These are phyloP conservation scores for Caradrina clavipalpis DNA, from an alignment of 2,888 invertebrate species.

Conservation along the genomic window DNA sequence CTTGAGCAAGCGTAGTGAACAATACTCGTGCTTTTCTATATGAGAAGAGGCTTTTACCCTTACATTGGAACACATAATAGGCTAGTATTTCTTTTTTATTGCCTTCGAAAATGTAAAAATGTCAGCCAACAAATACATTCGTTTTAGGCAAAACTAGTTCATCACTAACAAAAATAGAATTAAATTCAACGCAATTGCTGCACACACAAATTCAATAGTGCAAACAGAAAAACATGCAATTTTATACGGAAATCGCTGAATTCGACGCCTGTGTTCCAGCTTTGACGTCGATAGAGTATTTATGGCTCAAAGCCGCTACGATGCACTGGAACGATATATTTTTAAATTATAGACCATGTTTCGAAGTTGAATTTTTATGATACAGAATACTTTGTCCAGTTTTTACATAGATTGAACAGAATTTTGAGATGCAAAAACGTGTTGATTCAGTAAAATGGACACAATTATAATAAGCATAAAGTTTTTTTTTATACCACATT, in stretches of 20 bases:
- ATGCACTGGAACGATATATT: slow-evolving; percentile 41
- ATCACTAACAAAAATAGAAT: slow-evolving; percentile 30
- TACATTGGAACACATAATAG: too few relatives aligned
- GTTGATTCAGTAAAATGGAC: too few relatives aligned
- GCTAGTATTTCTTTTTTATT: too few relatives aligned
- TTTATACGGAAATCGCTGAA: slow-evolving; percentile 52
- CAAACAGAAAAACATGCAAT: slow-evolving; percentile 56
- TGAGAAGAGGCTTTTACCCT: too few relatives aligned
- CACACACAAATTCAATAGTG: slow-evolving; percentile 31
- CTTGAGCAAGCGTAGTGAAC: too few relatives aligned
- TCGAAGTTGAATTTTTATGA: slow-evolving; percentile 33
- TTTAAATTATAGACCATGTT: slow-evolving; percentile 48
- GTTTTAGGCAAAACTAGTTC: slow-evolving; percentile 27
- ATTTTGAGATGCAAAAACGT: neutral
- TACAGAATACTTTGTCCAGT: slow-evolving; percentile 8
- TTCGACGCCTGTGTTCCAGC: slow-evolving; percentile 45
- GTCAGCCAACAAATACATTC: neutral
- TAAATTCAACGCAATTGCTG: slow-evolving; percentile 31
- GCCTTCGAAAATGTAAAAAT: too few relatives aligned
- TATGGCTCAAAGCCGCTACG: slow-evolving; percentile 44
- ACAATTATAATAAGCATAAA: too few relatives aligned
- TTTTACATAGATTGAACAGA: neutral
- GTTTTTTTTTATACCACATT: too few relatives aligned
- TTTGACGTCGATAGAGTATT: slow-evolving; percentile 57
- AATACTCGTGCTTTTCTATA: too few relatives aligned